phyloP scores from a whole-genome alignment of 2,113 vertebrate genomes.

The Oostethus manadensis region DNA sequence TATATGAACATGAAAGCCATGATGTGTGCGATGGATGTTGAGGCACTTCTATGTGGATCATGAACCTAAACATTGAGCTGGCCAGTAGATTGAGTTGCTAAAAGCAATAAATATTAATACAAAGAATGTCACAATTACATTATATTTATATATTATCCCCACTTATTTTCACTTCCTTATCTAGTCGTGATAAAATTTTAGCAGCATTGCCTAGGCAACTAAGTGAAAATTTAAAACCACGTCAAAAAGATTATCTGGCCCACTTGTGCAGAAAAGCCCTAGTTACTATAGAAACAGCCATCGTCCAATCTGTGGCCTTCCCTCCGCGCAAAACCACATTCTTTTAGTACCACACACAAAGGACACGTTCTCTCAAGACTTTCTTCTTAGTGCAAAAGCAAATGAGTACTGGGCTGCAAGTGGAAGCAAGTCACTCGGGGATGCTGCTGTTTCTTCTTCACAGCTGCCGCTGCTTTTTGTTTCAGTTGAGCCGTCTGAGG shows the following conservation, averaged over 20 bases:
- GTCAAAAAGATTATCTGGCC: conserved; percentile 19
- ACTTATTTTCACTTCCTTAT: conserved; percentile 25
- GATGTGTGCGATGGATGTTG: conserved; percentile 12
- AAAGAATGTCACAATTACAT: conserved; percentile 23
- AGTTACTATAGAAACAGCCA: conserved; percentile 8
- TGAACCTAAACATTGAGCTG: not conserved
- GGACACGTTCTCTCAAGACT: not conserved
- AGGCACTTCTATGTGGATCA: conserved; percentile 46
- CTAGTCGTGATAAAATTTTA: conserved; percentile 42
- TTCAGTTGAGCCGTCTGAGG: conserved; percentile 57
- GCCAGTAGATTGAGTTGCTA: conserved; percentile 5
- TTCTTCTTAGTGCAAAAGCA: conserved; percentile 72
- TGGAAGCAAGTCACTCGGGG: not conserved
- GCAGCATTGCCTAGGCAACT: conserved; percentile 63
- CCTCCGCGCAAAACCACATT: conserved; percentile 4
- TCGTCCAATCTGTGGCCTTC: not conserved
- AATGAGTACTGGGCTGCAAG: conserved; percentile 43
- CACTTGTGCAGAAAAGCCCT: conserved; percentile 33
- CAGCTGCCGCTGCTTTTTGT: not conserved
- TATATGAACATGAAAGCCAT: conserved; percentile 14
- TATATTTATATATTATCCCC: conserved; percentile 42
- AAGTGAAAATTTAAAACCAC: conserved; percentile 24
- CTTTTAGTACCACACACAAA: conserved; percentile 22
- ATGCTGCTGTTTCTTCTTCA: not conserved
- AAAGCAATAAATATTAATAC: conserved; percentile 57